Conservation (phyloP, 2,113 vertebrate species). For the Pteropus alecto region DNA sequence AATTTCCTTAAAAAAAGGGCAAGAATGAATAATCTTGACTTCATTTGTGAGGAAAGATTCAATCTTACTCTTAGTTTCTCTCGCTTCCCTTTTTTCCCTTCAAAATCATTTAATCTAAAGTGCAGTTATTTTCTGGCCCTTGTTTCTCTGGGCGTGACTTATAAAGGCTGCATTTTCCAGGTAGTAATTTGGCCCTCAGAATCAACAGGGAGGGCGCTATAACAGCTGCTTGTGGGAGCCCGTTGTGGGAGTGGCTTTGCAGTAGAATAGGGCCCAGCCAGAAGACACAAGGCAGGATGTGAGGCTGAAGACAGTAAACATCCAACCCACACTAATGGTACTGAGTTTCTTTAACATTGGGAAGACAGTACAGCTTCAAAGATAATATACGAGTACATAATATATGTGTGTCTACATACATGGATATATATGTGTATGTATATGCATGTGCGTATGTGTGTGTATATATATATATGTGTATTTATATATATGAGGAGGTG, state of each 20-base stretch:
- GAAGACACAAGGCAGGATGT: neutral
- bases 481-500: neutral
- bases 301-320: neutral
- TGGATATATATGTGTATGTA: neutral
- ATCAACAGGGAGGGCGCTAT: neutral
- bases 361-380: neutral
- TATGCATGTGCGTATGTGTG: neutral
- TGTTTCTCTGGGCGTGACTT: neutral
- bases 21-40: slow-evolving; percentile 53
- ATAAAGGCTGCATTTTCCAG: neutral
- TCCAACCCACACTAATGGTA: neutral
- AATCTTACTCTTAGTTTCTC: neutral
- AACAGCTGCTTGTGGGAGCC: neutral
- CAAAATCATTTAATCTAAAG: neutral
- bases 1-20: slow-evolving; percentile 56
- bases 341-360: neutral
- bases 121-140: neutral
- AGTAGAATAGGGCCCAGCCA: neutral
- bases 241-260: neutral
- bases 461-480: neutral
- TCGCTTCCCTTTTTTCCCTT: neutral
- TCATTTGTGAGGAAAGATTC: slow-evolving; percentile 32
- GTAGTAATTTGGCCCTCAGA: neutral
- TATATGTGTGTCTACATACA: neutral
- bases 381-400: neutral